Conservation (phyloP, 2,113 vertebrate genomes). For the Peromyscus leucopus region DNA sequence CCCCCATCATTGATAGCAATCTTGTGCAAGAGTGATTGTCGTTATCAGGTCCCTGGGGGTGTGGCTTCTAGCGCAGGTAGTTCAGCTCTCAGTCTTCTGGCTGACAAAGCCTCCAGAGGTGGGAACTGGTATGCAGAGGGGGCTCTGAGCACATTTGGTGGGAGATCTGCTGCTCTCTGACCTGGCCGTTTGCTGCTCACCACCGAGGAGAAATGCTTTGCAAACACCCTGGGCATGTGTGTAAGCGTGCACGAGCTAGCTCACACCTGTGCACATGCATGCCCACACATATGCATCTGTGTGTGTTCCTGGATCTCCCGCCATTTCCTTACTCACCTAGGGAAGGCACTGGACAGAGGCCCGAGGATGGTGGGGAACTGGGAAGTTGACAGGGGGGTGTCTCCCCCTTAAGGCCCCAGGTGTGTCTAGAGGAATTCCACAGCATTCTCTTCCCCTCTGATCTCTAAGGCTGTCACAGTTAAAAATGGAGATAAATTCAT, state of each 20-base stretch:
- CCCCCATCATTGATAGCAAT: background rate
- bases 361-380: background rate
- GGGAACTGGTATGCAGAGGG: background rate
- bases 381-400: background rate
- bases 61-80: background rate
- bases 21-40: background rate
- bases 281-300: background rate
- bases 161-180: background rate
- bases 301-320: background rate
- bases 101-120: background rate
- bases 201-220: background rate
- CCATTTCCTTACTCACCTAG: background rate
- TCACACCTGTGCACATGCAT: background rate
- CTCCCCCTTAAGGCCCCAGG: background rate
- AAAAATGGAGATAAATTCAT: conserved; percentile 38
- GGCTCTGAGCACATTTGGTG: background rate
- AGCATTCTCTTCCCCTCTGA: background rate
- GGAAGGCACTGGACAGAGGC: background rate
- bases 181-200: background rate
- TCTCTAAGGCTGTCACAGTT: background rate
- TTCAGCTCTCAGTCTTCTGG: background rate
- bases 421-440: background rate
- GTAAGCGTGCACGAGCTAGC: background rate
- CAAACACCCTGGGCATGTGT: background rate
- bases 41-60: background rate